A percentile compares a stretch with the other conserved stretches of the same genome.
Conservation (phyloP, 2,113 vertebrate species). For the Actenoides hombroni region DNA sequence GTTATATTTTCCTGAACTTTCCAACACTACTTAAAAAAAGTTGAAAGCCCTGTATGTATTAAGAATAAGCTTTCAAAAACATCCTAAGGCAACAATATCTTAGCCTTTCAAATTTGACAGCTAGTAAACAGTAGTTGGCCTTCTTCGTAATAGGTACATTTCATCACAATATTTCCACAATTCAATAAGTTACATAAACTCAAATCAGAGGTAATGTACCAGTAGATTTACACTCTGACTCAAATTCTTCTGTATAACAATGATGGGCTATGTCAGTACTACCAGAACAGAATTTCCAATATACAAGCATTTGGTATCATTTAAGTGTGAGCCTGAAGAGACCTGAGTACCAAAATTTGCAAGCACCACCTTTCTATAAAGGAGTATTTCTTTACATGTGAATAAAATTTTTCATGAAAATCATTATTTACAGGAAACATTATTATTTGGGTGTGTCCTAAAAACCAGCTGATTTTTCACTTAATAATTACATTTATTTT, state of each 20-base stretch:
- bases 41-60: background rate
- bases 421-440: background rate
- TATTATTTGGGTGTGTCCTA: background rate
- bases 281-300: background rate
- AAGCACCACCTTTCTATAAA: background rate
- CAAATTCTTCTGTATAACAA: background rate
- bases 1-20: background rate
- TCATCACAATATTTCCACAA: background rate
- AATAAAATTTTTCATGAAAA: background rate
- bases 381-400: background rate
- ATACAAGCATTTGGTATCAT: background rate
- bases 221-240: background rate
- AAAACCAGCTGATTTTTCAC: background rate
- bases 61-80: background rate
- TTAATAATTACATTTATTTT: background rate
- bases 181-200: background rate
- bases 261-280: background rate
- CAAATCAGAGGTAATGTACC: background rate
- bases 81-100: background rate
- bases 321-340: background rate
- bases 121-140: background rate
- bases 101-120: rapidly evolving
- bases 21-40: background rate
- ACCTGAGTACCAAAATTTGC: background rate
- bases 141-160: background rate